Base-by-base conservation (phyloP, 2,797 vertebrate genomes). In the Macropus fuliginosus region DNA sequence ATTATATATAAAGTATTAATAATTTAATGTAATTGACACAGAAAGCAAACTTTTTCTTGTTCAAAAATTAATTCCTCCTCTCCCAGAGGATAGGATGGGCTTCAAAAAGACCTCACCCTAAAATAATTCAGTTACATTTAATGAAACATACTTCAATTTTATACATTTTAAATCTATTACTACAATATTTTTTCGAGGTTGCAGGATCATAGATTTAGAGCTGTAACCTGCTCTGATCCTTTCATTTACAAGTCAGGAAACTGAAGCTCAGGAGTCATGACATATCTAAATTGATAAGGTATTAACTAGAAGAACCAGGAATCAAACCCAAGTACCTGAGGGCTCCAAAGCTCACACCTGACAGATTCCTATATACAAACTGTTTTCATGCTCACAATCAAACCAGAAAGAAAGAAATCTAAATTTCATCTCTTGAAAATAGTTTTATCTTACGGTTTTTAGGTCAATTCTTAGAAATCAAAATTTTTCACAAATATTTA, bases 361-460 rank as follows among this genome's bases (percentile, higher is more conserved):
- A 94, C 87, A 95, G 94, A 96, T n/a, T 92, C 56, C 14, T 55
- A 94, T 21, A 40, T 40, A 66, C 34, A 66, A 66, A n/a, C 5
- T 74, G n/a, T 57, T 94, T 54, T 95, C 81, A 95, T 21, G 92
- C 8, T 92, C 24, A 6, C 91, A 34, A 94, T 74, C 40, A 96
- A 96, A 97, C 91, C 46, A 93, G 94, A 94, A 57, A 21, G 81
- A 92, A 13, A 92, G 93, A 95, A 94, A 55, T 28, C 94, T 96
- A 94, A 93, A 5, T 91, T 92, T 92, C 54, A 11, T 11, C 56
- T 91, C 92, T 91, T 14, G 3, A 94, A 52, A 91, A 94, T 0
- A 91, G 1, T 0, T 62, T 55, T 89, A 21, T 93, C 91, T 62
- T 40, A 21, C n/a, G 96, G 16, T 40, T 74, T 6, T 66, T 66